Base-by-base conservation (phyloP, 1,140 invertebrate genomes). In the Aphaenogaster floridana region DNA sequence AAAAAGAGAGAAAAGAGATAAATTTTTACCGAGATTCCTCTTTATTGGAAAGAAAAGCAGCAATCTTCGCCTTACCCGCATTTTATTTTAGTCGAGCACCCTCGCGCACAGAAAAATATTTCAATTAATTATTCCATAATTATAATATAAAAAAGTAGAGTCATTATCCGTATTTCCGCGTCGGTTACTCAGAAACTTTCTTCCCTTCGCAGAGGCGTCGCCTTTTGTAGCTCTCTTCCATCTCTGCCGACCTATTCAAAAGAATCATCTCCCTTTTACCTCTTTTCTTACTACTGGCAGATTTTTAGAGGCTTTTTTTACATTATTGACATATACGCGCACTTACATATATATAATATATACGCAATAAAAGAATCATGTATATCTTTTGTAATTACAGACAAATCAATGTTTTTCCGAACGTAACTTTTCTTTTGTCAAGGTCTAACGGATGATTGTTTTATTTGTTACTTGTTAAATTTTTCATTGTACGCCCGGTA, bases 61-160 rank as follows among this genome's bases (percentile, higher is more conserved):
- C 86, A 21, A 6, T 36, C 39, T 36, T 42, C 78, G 66, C 57
- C 50, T 11, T 17, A n/a, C 81, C 89, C 64, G 84, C 78, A 64
- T 92, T 89, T 93, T 88, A 92, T 88, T 93, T 93, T 92, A 83
- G 81, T 92, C 84, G 84, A 92, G 93, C 87, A 89, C 83, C 69
- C 74, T 88, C 79, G 69, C 84, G 63, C 78, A 89, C 76, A 66
- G 63, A 69, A 86, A 90, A 91, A 93, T 86, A 90, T 92, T 92
- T 92, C 84, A 93, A 93, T 93, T 93, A 94, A 94, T 94, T 92
- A 94, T 88, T 91, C 89, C 87, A 91, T 94, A 94, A 94, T 93
- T 93, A 93, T 92, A 90, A 88, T 88, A 94, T 91, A 78, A 92
- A 89, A 94, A 94, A 94, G 91, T 93, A 93, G 28, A 28, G 91